Evolutionary conservation across 2,797 vertebrate species (phyloP).

Genomic region (Rhinophrynus dorsalis): DNA sequence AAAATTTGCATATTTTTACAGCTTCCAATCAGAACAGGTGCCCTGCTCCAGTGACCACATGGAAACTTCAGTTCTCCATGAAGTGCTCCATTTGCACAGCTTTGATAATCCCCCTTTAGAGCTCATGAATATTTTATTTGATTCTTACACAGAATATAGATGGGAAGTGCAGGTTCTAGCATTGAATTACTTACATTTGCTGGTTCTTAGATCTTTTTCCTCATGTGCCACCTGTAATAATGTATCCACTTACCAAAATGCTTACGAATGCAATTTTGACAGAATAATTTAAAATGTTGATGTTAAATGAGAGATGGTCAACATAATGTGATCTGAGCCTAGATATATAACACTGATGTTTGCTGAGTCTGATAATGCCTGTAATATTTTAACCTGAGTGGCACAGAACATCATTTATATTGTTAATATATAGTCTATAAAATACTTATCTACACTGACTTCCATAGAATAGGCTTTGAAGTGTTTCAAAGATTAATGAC

Average conservation of each 20-base stretch:
- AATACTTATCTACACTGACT: too few relatives aligned
- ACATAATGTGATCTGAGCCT: not conserved
- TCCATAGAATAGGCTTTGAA: too few relatives aligned
- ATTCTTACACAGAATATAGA: not conserved
- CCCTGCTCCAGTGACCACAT: too few relatives aligned
- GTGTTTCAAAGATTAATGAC: too few relatives aligned
- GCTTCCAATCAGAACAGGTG: too few relatives aligned
- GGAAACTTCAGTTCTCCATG: too few relatives aligned
- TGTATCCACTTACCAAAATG: not conserved
- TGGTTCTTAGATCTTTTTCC: not conserved
- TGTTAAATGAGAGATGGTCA: not conserved
- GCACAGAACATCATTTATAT: too few relatives aligned
- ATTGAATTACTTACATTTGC: not conserved
- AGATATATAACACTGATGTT: not conserved
- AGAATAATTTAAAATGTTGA: not conserved
- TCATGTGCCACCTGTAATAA: not conserved
- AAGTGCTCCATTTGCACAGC: too few relatives aligned
- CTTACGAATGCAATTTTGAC: not conserved
- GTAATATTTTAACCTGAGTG: not conserved
- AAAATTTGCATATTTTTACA: too few relatives aligned
- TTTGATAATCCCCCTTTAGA: too few relatives aligned
- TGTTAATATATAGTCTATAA: too few relatives aligned
- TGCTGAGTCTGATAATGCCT: not conserved
- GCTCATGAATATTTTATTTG: too few relatives aligned
- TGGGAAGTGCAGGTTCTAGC: not conserved